Evolutionary conservation across 2,113 vertebrate species (phyloP), one percentile per base, ranked within the genome.

Genomic region (Indicator maculatus): DNA sequence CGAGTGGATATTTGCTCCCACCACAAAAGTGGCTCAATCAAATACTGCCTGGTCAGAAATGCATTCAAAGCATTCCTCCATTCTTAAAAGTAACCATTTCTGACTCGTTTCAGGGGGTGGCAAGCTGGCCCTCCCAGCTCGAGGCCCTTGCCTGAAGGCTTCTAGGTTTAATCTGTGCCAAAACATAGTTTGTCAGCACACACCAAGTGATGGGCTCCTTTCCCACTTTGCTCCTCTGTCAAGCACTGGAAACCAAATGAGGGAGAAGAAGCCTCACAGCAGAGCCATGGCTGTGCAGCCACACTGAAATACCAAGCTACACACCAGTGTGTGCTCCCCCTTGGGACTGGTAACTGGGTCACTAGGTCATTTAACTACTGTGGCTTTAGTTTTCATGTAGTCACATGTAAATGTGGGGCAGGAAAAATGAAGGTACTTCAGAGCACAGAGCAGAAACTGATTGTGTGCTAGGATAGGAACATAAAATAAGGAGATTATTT

Each of bases 21-120:
- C 44, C 6, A 7, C 27, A 21, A 4, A 87, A 47, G 26, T 30
- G 30, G 6, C 39, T 85, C 31, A 41, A 30, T 58, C 26, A 83
- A 79, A n/a, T 55, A 16, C 24, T 36, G 21, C 20, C 33, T 60
- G 52, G 27, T 26, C 47, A 81, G 31, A 33, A 71, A 60, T 38
- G 12, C 23, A 30, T 67, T 81, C 60, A 26, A 17, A 38, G 5
- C 17, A 12, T 64, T 86, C 55, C 4, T 90, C 31, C 44, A 71
- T 66, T 84, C 21, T 41, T 9, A 41, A 80, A 77, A 28, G 8
- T 50, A 65, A 38, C 6, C 23, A 31, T 36, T 72, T 53, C 59
- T 76, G 36, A 28, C 41, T 72, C 1, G 0, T 64, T 64, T 39
- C 5, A 14, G 0, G 0, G 23, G 18, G 5, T 21, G 7, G 14